Percentiles rank a stretch among this genome's conserved stretches.
Conservation (phyloP, 2,888 invertebrate genomes). For the Dryadula phaetusa region DNA sequence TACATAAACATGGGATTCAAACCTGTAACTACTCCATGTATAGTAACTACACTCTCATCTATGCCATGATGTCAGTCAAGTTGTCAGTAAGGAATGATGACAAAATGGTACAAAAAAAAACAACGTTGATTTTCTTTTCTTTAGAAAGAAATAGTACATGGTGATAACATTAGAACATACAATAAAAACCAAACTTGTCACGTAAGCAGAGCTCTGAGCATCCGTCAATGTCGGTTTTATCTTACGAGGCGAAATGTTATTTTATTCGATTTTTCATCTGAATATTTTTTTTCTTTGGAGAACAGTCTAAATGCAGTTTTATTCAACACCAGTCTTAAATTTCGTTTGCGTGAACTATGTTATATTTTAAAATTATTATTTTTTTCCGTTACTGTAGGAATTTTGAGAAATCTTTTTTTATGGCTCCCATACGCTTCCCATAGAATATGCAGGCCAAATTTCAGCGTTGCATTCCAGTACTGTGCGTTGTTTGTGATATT, state of each 20-base stretch:
- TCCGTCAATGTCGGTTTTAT: conserved; percentile 60
- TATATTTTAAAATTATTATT: too few species aligned
- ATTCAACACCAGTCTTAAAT: too few species aligned
- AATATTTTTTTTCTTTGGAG: neutral
- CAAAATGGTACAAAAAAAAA: neutral
- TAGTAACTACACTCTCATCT: neutral
- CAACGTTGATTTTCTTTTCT: neutral
- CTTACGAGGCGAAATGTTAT: conserved; percentile 43
- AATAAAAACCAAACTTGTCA: conserved; percentile 42
- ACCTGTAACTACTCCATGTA: neutral
- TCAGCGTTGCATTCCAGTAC: neutral
- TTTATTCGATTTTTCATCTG: conserved; percentile 20
- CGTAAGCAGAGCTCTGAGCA: conserved; percentile 49
- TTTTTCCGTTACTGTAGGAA: too few species aligned
- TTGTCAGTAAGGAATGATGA: neutral
- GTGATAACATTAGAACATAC: conserved; percentile 23
- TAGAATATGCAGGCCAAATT: too few species aligned
- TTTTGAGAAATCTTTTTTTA: too few species aligned
- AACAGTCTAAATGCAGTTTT: neutral
- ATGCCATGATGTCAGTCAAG: neutral
- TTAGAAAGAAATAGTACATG: conserved; percentile 14
- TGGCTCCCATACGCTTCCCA: too few species aligned
- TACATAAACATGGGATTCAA: neutral
- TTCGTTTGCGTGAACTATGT: too few species aligned
- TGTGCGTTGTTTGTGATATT: too few species aligned